These are phyloP conservation scores for Fabriciana adippe DNA, from an alignment of 2,888 invertebrate genomes.

Conservation along the genomic window DNA sequence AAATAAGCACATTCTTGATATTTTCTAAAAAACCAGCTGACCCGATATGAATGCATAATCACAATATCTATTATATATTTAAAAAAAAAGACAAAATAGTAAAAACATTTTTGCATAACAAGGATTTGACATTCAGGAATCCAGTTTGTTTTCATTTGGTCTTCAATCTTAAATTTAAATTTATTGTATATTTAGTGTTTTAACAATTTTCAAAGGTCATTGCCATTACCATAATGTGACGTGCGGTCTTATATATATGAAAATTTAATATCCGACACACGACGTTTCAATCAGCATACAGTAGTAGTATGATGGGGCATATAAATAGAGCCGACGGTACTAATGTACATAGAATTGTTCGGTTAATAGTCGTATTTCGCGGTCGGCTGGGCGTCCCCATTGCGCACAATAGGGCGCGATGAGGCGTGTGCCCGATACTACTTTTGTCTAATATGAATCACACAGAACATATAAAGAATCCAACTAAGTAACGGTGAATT, in stretches of 20 bases:
- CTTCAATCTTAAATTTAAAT: background rate
- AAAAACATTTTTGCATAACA: background rate
- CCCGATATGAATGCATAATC: background rate
- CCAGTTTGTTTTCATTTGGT: constrained; percentile 8
- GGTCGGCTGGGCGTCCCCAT: constrained; percentile 57
- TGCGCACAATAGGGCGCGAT: constrained; percentile 51
- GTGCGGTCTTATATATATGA: constrained; percentile 12
- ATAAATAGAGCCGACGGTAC: constrained; percentile 57
- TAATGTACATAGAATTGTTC: constrained; percentile 43
- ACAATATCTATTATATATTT: background rate
- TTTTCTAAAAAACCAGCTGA: no score
- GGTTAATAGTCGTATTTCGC: constrained; percentile 56
- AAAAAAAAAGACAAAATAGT: background rate
- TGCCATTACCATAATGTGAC: constrained; percentile 7
- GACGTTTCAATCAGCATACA: constrained; percentile 25
- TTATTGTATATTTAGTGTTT: constrained; percentile 4
- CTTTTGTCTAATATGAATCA: constrained; percentile 30
- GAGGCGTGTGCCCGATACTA: constrained; percentile 51
- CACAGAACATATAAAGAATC: constrained; percentile 19
- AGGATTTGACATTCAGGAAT: constrained; percentile 11
- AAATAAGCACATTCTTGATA: no score
- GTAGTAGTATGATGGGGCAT: constrained; percentile 34
- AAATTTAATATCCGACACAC: constrained; percentile 32
- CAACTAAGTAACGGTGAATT: constrained; percentile 30
- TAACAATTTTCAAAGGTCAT: constrained; percentile 6